phyloP scores from a whole-genome alignment of 2,113 vertebrate species.

The Acrocephalus arundinaceus region DNA sequence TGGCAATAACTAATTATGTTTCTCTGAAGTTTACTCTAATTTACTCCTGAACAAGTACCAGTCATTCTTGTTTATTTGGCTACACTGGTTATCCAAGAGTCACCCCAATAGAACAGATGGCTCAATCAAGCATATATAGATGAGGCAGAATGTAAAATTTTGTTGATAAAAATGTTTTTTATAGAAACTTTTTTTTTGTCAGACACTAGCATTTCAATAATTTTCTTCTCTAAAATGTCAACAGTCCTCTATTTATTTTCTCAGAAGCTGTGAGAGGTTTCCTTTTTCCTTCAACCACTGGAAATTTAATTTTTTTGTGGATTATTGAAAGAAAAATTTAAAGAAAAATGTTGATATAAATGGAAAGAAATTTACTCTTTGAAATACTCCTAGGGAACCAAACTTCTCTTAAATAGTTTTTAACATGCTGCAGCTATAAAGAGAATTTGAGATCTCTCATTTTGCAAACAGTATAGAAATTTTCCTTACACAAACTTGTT shows the following conservation, averaged over 20 bases:
- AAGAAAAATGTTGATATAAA: background rate
- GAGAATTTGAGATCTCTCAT: background rate
- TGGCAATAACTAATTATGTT: background rate
- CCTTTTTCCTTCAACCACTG: background rate
- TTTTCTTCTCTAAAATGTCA: background rate
- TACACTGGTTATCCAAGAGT: background rate
- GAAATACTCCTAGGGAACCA: background rate
- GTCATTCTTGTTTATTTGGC: background rate
- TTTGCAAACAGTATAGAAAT: background rate
- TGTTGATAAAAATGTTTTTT: background rate
- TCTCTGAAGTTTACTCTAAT: background rate
- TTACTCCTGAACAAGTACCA: background rate
- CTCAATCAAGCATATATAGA: background rate
- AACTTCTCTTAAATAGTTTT: background rate
- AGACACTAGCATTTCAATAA: background rate
- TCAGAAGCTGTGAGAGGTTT: background rate
- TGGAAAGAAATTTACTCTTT: background rate
- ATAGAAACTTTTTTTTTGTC: background rate
- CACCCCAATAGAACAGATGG: conserved; percentile 13
- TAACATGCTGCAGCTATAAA: background rate
- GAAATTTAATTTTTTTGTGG: background rate
- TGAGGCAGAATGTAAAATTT: background rate
- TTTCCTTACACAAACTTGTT: background rate
- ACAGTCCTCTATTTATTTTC: background rate
- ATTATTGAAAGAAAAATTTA: background rate